A percentile compares a stretch with the other conserved stretches of the same genome.
Evolutionary conservation across 2,888 invertebrate genomes (phyloP).

Genomic region (Apamea epomidion): DNA sequence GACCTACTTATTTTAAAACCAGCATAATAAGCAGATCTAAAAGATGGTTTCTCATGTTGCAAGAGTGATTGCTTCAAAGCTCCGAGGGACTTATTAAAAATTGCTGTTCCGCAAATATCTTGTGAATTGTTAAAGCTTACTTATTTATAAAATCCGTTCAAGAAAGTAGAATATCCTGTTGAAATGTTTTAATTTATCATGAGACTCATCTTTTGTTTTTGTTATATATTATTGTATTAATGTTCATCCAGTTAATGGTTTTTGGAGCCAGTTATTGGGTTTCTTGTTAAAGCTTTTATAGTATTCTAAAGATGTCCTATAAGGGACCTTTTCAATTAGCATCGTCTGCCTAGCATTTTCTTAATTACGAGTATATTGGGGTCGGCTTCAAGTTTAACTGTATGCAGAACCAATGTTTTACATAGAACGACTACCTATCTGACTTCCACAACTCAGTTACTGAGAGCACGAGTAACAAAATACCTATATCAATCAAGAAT

Average conservation of each 20-base stretch:
- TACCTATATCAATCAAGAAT: background rate
- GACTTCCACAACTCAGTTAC: background rate
- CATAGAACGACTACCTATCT: too few species aligned
- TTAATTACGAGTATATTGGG: background rate
- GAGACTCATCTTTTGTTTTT: background rate
- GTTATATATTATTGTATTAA: background rate
- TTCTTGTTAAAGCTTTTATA: background rate
- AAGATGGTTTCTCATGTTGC: slow-evolving; percentile 21
- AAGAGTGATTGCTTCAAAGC: slow-evolving; percentile 25
- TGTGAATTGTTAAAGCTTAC: slow-evolving; percentile 7
- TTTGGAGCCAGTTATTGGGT: background rate
- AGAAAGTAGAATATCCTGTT: background rate
- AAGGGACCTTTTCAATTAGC: background rate
- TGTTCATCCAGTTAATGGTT: background rate
- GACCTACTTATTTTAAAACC: slow-evolving; percentile 41
- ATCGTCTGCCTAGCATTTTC: background rate
- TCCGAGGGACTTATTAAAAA: slow-evolving; percentile 47
- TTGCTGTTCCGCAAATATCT: slow-evolving; percentile 20
- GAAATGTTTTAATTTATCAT: background rate
- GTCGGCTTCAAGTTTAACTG: background rate
- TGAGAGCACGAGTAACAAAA: background rate
- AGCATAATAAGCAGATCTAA: slow-evolving; percentile 36
- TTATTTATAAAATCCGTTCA: background rate
- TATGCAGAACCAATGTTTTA: background rate
- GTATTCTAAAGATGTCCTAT: background rate